Evolutionary conservation across 2,113 vertebrate species (phyloP), one percentile per base, ranked within the genome.

Genomic region (Tringa solitaria): DNA sequence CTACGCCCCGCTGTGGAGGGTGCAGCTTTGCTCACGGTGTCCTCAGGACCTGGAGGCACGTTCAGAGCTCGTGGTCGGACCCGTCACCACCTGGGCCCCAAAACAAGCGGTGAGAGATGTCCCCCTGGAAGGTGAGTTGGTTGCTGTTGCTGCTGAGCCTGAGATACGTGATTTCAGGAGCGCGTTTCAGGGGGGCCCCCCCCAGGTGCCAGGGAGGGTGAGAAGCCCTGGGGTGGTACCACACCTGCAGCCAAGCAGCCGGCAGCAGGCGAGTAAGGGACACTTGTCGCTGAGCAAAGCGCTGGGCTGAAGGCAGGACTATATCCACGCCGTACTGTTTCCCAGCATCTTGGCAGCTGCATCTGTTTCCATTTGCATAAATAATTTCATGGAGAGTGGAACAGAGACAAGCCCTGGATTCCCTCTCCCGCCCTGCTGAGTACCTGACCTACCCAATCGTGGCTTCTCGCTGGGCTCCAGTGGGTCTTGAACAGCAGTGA

Each of bases 161-260:
- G 26, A 37, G 60, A 11, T 15, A 23, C 3, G 48, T 41, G 54
- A 51, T 60, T 74, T 57, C 43, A 53, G 80, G 37, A 50, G 53
- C 2, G 10, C 3, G 16, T 56, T 73, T 54, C 3, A 2, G 67
- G n/a, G 26, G n/a, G 4, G 14, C 57, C 8, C 41, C 8, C 41
- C 14, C 33, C 33, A 17, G 0, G 0, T 37, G 63, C 73, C 32
- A 3, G 3, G 37, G 28, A 4, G 60, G 65, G 24, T 33, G 51
- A 14, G 84, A 51, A 54, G 48, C 33, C 68, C 54, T 32, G 30
- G 80, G 45, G 18, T 59, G 39, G 22, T n/a, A 1, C 9, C 7
- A 33, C n/a, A 37, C 15, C 80, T 41, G 54, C 80, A 67, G 41
- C 0, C 0, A 69, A 53, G 27, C 46, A 23, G 5, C 32, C 41